These are phyloP conservation scores for Tortricodes alternella DNA, from an alignment of 2,888 invertebrate species.

Conservation along the genomic window DNA sequence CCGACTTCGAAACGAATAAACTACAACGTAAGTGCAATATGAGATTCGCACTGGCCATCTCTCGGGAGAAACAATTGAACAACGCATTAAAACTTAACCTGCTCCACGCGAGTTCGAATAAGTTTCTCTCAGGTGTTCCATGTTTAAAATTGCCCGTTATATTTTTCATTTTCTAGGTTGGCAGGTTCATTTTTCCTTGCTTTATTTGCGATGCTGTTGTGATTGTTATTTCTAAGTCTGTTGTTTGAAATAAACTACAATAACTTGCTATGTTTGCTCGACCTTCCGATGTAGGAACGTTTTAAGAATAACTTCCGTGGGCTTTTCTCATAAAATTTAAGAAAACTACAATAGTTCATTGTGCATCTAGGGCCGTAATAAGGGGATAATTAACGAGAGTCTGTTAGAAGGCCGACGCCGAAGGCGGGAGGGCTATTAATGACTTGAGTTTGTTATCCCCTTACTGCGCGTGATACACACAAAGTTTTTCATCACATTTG, in stretches of 20 bases:
- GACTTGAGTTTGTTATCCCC: no score
- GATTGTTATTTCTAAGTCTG: not conserved
- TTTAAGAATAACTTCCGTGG: no score
- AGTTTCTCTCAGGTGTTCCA: slow-evolving; percentile 17
- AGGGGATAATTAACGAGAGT: no score
- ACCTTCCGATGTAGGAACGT: no score
- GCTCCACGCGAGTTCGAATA: slow-evolving; percentile 11
- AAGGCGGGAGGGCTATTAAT: no score
- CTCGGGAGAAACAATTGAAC: slow-evolving; percentile 25
- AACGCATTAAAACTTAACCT: slow-evolving; percentile 30
- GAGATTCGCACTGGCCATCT: slow-evolving; percentile 9
- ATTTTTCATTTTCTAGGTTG: slow-evolving; percentile 25
- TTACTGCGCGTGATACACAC: no score
- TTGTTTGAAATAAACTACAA: not conserved
- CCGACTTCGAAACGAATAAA: slow-evolving; percentile 9
- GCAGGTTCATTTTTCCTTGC: slow-evolving; percentile 1
- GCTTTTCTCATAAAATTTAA: no score
- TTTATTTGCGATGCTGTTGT: slow-evolving; percentile 5
- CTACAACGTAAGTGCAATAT: slow-evolving; percentile 5
- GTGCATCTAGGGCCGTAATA: no score
- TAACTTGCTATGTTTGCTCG: not conserved
- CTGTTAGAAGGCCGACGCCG: no score
- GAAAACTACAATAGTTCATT: no score
- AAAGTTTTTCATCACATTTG: no score
- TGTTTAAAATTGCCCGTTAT: slow-evolving; percentile 24